phyloP scores from a whole-genome alignment of 2,888 invertebrate species.

The Dastarcus helophoroides region DNA sequence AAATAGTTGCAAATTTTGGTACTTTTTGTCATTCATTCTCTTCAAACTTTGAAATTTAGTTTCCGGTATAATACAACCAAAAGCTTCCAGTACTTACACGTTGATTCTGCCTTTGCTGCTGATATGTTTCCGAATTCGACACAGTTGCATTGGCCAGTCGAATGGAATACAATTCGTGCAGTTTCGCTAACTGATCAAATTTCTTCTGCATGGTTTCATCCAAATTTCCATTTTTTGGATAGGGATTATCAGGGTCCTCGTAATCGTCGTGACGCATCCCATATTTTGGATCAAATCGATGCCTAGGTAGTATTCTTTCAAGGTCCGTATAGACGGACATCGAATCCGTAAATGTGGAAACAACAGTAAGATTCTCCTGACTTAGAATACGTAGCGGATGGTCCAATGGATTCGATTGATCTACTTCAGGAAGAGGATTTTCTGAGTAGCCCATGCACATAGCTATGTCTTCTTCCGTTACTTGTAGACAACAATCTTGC shows the following conservation, averaged over 20 bases:
- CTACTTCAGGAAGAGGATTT: conserved; percentile 59
- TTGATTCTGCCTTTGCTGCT: conserved; percentile 32
- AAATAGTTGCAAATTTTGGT: no score
- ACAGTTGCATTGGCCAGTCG: conserved; percentile 65
- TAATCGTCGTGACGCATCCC: conserved; percentile 43
- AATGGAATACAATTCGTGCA: conserved; percentile 73
- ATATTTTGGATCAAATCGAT: conserved; percentile 47
- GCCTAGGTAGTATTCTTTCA: conserved; percentile 52
- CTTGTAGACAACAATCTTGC: conserved; percentile 79
- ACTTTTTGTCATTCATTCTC: no score
- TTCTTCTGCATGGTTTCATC: conserved; percentile 40
- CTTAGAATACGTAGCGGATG: conserved; percentile 83
- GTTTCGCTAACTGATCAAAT: conserved; percentile 69
- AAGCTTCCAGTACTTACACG: no score
- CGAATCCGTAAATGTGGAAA: conserved; percentile 79
- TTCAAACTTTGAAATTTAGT: no score
- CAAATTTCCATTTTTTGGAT: conserved; percentile 26
- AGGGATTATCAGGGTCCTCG: conserved; percentile 36
- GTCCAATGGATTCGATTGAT: conserved; percentile 58
- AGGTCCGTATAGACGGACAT: conserved; percentile 54
- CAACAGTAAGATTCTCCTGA: conserved; percentile 82
- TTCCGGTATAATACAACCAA: no score
- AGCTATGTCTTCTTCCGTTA: conserved; percentile 87
- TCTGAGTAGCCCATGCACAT: conserved; percentile 65
- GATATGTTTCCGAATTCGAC: conserved; percentile 50